Base-by-base conservation (phyloP, 2,888 invertebrate species). In the Dryobotodes eremita region DNA sequence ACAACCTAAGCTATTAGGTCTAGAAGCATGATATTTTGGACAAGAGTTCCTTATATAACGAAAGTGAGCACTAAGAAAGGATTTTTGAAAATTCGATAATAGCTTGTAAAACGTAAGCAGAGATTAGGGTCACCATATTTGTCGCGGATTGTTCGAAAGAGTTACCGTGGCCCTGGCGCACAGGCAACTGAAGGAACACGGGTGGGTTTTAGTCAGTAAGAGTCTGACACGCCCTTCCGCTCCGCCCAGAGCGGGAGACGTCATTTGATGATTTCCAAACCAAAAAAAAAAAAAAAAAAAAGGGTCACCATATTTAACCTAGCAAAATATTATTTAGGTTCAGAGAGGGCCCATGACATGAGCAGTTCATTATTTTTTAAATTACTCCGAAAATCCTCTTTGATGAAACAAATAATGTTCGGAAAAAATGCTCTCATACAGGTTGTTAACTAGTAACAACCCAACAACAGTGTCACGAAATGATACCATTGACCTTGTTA, bases 401-500 rank as follows among this genome's bases (percentile, higher is more conserved):
- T 65, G 20, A 65, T n/a, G 4, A n/a, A 57, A 57, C 20, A n/a
- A 64, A 57, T 50, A 11, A 31, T 76, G 13, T 62, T 48, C 8
- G 8, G 15, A 46, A 69, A 50, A 50, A 53, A n/a, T n/a, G 10
- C 23, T 79, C 15, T 5, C 31, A 2, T 53, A 31, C 7, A 48
- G 23, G 23, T 46, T 46, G 23, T 17, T 15, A 42, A 36, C 31
- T 36, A 36, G 31, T 36, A 36, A 36, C 31, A 50, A 57, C 36
- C 46, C 8, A 1, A 7, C 31, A 79, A 31, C 31, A 55, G 55
- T 36, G 11, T 20, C 79, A 20, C 13, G 15, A 26, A 71, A 61
- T 20, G 6, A 71, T 42, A 59, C 31, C 71, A 17, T 61, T 48
- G 36, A 13, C 85, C 80, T 78, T 48, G 26, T 50, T 71, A 6